A percentile compares a stretch with the other conserved stretches of the same genome.
Evolutionary conservation across 2,113 vertebrate genomes (phyloP).

Genomic region (Odocoileus virginianus): DNA sequence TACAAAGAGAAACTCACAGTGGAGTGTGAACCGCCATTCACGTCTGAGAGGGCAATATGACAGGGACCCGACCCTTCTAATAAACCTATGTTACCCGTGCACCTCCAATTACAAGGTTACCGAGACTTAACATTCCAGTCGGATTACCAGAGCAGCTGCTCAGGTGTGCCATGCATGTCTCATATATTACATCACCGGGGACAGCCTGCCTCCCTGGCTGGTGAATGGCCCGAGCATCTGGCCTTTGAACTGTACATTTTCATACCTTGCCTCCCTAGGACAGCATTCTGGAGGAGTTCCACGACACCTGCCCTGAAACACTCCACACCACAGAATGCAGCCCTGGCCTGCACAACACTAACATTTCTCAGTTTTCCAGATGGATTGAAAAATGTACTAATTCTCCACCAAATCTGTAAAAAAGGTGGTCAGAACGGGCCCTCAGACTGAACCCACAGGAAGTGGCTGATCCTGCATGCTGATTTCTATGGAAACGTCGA

Average conservation of each 20-base stretch:
- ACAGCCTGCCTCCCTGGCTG: background rate
- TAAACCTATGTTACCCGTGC: slow-evolving; percentile 14
- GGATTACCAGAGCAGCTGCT: background rate
- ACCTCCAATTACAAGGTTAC: slow-evolving; percentile 34
- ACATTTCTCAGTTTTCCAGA: background rate
- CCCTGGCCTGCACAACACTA: background rate
- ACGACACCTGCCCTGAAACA: background rate
- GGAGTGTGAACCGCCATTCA: background rate
- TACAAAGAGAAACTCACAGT: background rate
- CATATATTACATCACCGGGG: background rate
- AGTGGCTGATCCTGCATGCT: slow-evolving; percentile 39
- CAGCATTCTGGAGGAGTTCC: slow-evolving; percentile 27
- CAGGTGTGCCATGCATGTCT: fast-evolving
- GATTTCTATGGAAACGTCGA: background rate
- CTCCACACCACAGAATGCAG: background rate
- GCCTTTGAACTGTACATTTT: background rate
- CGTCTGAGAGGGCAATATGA: background rate
- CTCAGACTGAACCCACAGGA: background rate
- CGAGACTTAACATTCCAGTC: background rate
- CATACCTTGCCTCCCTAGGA: background rate
- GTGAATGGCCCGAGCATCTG: background rate
- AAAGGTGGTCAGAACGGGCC: background rate
- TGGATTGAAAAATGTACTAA: background rate
- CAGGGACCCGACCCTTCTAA: fast-evolving
- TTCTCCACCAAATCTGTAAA: background rate